phyloP scores from a whole-genome alignment of 2,888 invertebrate species.

The Emmelina monodactyla region DNA sequence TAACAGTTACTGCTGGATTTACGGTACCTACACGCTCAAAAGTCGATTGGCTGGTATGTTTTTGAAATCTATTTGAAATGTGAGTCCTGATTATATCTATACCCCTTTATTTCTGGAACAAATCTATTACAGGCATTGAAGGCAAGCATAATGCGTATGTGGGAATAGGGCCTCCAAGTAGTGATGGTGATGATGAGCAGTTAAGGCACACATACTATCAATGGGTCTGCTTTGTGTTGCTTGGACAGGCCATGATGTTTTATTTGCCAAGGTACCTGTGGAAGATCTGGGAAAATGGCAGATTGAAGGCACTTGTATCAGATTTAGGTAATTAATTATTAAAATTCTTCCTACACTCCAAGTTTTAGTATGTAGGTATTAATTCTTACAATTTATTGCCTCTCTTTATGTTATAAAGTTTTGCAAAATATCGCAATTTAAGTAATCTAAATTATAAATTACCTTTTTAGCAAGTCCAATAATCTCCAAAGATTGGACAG shows the following conservation, averaged over 20 bases:
- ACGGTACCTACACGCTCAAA: slow-evolving; percentile 72
- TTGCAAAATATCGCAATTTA: too few relatives aligned
- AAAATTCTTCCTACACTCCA: neutral
- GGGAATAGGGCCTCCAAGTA: slow-evolving; percentile 51
- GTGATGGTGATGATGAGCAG: slow-evolving; percentile 46
- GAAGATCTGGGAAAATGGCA: slow-evolving; percentile 75
- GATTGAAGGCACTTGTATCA: slow-evolving; percentile 65
- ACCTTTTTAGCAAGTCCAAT: slow-evolving; percentile 57
- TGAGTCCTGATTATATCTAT: too few relatives aligned
- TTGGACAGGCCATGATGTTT: slow-evolving; percentile 72
- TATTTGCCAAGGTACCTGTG: slow-evolving; percentile 75
- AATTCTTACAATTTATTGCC: too few relatives aligned
- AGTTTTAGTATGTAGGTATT: too few relatives aligned
- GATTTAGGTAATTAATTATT: slow-evolving; percentile 53
- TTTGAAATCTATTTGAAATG: neutral
- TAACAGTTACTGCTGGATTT: slow-evolving; percentile 82
- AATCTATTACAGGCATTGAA: slow-evolving; percentile 57
- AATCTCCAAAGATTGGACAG: slow-evolving; percentile 63
- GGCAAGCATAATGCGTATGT: slow-evolving; percentile 56
- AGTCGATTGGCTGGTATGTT: slow-evolving; percentile 42
- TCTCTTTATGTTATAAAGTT: neutral
- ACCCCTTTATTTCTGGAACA: too few relatives aligned
- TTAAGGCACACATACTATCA: slow-evolving; percentile 73
- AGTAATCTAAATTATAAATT: neutral
- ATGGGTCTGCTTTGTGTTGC: slow-evolving; percentile 75